phyloP scores from a whole-genome alignment of 2,888 invertebrate species.

The Epinotia bilunana region DNA sequence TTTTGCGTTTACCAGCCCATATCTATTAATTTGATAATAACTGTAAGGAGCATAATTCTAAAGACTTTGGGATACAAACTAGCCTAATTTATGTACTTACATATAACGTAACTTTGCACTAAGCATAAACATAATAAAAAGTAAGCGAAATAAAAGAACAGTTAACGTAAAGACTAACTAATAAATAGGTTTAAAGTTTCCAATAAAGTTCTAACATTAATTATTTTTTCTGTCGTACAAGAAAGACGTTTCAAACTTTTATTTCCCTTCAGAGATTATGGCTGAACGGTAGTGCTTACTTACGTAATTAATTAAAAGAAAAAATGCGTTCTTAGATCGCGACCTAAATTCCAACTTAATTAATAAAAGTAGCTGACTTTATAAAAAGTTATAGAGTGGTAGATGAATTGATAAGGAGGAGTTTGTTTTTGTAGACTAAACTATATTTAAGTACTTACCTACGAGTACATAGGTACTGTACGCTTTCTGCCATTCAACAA shows the following conservation, averaged over 20 bases:
- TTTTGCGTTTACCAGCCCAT: too few species aligned
- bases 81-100: too few species aligned
- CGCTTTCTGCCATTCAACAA: background rate
- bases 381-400: background rate
- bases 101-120: too few species aligned
- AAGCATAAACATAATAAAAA: too few species aligned
- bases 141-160: background rate
- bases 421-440: background rate
- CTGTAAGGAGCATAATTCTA: too few species aligned
- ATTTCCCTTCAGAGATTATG: constrained; percentile 1
- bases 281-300: background rate
- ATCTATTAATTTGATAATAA: too few species aligned
- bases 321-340: background rate
- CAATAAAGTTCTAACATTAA: background rate
- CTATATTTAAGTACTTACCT: background rate
- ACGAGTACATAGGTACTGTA: background rate
- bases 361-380: background rate
- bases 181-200: background rate
- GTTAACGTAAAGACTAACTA: background rate
- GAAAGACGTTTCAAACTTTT: background rate
- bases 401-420: background rate
- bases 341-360: background rate
- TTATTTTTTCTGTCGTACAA: background rate
- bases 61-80: too few species aligned
- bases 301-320: constrained; percentile 20